Evolutionary conservation across 2,888 invertebrate species (phyloP), one percentile per base, ranked within the genome.

Genomic region (Caenorhabditis sulstoni): DNA sequence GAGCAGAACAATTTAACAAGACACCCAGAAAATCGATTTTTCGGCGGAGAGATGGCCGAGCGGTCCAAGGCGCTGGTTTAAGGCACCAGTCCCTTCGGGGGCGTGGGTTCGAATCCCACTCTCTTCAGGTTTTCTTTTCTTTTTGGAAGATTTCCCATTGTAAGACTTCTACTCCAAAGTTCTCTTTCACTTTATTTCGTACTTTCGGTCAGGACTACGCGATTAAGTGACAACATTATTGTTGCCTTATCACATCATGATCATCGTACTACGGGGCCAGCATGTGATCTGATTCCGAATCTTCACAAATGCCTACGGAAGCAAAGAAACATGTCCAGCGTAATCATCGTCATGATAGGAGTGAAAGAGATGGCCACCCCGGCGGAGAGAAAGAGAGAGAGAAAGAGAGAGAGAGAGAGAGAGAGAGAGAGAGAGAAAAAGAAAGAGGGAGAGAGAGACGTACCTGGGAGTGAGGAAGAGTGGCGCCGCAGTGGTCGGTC

Each of bases 91-190:
- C 94, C 94, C 94, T 92, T 94, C 94, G 94, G 91, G 88, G 94
- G 94, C 94, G 94, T 94, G 94, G 94, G 94, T 94, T 94, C 94
- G 94, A 94, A 94, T 94, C 94, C 94, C 94, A 94, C 94, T 87
- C 87, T 87, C 84, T 75, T 85, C 85, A 85, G 81, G 29, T 29
- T 29, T 7, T 29, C 7, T 29, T 29, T 7, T 29, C 7, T 29
- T 29, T 29, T 29, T 29, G 29, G 7, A 29, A 29, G n/a, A n/a
- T n/a, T n/a, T n/a, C n/a, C n/a, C n/a, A n/a, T n/a, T n/a, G n/a
- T n/a, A n/a, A n/a, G n/a, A n/a, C n/a, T n/a, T n/a, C n/a, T n/a
- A n/a, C n/a, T n/a, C n/a, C 29, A 29, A 29, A 5, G 29, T 5
- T 29, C 29, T 29, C 29, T 29, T 29, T 29, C 29, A 5, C 29